These are phyloP conservation scores for Drosophila ezoana DNA, from an alignment of 2,888 invertebrate species.

Conservation along the genomic window DNA sequence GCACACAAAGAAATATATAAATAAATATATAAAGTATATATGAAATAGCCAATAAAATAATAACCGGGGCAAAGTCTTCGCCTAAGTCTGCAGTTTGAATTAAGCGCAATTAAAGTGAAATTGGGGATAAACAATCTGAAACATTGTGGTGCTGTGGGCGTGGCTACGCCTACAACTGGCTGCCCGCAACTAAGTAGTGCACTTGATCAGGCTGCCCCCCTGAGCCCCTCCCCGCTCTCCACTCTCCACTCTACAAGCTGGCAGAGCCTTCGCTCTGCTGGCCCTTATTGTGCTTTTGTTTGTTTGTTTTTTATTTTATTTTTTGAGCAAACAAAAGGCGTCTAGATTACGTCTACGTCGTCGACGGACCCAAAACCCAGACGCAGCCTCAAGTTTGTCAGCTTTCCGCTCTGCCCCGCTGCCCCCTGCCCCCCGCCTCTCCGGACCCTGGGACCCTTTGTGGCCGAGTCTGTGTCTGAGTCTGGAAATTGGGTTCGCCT, in stretches of 20 bases:
- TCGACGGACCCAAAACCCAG: constrained; percentile 26
- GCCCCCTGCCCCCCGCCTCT: neutral
- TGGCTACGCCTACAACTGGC: neutral
- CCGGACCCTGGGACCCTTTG: neutral
- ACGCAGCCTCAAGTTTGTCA: constrained; percentile 31
- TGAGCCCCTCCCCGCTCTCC: neutral
- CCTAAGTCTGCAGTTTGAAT: constrained; percentile 61
- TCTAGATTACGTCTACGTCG: constrained; percentile 72
- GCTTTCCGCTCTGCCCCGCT: constrained; percentile 1
- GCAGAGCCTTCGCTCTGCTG: constrained; percentile 14
- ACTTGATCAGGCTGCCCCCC: constrained; percentile 36
- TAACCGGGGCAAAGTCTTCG: constrained; percentile 13
- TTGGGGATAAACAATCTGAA: constrained; percentile 41
- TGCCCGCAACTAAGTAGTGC: constrained; percentile 24
- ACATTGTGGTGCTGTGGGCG: neutral
- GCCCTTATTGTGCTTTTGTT: constrained; percentile 40
- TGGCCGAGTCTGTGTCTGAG: neutral
- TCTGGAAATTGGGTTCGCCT: constrained; percentile 42
- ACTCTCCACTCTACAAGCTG: neutral
- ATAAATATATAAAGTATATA: neutral
- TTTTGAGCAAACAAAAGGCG: constrained; percentile 58
- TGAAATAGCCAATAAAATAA: neutral
- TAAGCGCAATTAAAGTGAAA: constrained; percentile 64
- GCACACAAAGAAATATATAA: neutral
- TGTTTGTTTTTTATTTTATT: constrained; percentile 32